phyloP scores from a whole-genome alignment of 2,113 vertebrate species.

The Oceanodroma tethys region DNA sequence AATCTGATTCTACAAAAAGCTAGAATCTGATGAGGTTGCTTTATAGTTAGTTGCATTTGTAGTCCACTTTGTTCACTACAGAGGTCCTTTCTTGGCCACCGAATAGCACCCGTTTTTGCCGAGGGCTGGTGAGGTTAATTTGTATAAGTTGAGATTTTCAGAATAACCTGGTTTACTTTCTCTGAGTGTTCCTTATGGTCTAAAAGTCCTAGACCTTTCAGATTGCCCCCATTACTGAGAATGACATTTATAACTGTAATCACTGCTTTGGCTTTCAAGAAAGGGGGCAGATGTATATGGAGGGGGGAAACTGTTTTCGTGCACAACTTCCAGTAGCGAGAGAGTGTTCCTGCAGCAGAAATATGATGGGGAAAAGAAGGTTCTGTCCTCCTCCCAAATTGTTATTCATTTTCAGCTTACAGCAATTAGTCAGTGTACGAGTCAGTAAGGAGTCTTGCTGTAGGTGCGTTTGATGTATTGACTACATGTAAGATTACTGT shows the following conservation, averaged over 20 bases:
- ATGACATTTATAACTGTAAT: background rate
- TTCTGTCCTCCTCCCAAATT: background rate
- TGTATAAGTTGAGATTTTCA: background rate
- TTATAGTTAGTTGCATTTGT: background rate
- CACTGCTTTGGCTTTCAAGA: background rate
- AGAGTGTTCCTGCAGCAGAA: background rate
- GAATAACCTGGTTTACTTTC: background rate
- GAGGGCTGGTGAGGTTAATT: background rate
- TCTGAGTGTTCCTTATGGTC: background rate
- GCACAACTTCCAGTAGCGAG: accelerated
- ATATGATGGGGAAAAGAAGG: background rate
- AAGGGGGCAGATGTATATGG: background rate
- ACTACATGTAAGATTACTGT: background rate
- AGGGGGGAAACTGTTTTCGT: background rate
- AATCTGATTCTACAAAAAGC: background rate
- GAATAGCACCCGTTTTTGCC: background rate
- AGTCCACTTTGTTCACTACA: accelerated
- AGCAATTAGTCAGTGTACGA: background rate
- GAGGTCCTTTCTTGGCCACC: background rate
- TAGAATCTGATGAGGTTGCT: background rate
- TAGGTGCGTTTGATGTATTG: background rate
- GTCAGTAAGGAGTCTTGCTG: background rate
- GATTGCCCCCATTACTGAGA: background rate
- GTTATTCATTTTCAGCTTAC: background rate
- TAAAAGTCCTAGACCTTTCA: background rate